Evolutionary conservation across 2,113 vertebrate genomes (phyloP).

Genomic region (Marmota flaviventris): DNA sequence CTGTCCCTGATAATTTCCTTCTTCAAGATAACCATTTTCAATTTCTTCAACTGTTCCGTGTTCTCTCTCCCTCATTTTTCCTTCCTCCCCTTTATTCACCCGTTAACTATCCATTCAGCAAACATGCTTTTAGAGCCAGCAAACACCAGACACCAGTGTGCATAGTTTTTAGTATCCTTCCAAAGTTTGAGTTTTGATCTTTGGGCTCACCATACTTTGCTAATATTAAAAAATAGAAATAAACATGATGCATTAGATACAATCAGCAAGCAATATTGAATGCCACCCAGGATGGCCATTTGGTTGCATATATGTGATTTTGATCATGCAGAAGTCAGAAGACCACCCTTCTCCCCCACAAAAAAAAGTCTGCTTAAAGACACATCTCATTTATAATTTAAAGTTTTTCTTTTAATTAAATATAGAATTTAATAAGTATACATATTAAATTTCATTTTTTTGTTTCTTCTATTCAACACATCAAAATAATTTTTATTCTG

Average conservation of each 20-base stretch:
- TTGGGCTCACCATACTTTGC: background rate
- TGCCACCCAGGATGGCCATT: background rate
- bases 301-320: background rate
- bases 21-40: background rate
- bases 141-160: background rate
- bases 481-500: slow-evolving; percentile 20
- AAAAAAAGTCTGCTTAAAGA: background rate
- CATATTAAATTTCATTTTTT: slow-evolving; percentile 3
- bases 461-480: background rate
- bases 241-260: background rate
- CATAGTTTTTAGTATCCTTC: background rate
- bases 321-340: background rate
- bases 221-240: slow-evolving; percentile 39
- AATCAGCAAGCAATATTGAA: background rate
- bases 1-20: background rate
- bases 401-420: slow-evolving; percentile 8
- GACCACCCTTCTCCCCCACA: too few relatives aligned
- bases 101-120: background rate
- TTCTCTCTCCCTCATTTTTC: background rate
- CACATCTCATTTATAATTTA: background rate
- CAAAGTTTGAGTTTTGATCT: background rate
- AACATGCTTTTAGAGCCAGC: background rate
- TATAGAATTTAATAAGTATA: background rate
- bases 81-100: background rate
- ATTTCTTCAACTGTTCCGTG: background rate